Percentiles rank a stretch among this genome's conserved stretches.
Conservation (phyloP, 30 jellyfish, hydroid and myxozoan species). For the Pelagia noctiluca region DNA sequence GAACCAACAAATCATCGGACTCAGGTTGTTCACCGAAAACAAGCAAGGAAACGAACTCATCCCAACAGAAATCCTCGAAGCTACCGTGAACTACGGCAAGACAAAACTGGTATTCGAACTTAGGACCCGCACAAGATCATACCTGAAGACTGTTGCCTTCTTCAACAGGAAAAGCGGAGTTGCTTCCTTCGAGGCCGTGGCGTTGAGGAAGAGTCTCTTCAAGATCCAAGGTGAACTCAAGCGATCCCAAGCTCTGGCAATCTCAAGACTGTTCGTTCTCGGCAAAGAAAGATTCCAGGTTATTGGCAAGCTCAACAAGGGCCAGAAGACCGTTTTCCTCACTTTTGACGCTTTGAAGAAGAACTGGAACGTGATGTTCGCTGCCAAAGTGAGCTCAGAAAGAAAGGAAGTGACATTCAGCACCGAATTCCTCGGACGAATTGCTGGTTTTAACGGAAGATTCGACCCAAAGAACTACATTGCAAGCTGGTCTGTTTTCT, state of each 20-base stretch:
- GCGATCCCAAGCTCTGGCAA: slow-evolving; percentile 33
- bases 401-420: slow-evolving; percentile 70
- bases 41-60: slow-evolving; percentile 29
- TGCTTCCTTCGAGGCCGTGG: slow-evolving; percentile 47
- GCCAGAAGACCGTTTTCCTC: slow-evolving; percentile 53
- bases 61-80: slow-evolving; percentile 58
- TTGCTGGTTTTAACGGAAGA: slow-evolving; percentile 80
- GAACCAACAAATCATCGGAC: slow-evolving; percentile 45
- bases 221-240: slow-evolving; percentile 58
- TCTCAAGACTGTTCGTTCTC: slow-evolving; percentile 45
- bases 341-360: slow-evolving; percentile 71
- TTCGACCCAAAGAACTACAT: slow-evolving; percentile 70
- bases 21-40: slow-evolving; percentile 37
- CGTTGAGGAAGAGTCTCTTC: slow-evolving; percentile 48
- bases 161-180: slow-evolving; percentile 37
- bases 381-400: slow-evolving; percentile 77
- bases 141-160: slow-evolving; percentile 46
- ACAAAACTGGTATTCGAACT: slow-evolving; percentile 42
- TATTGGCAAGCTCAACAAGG: slow-evolving; percentile 74
- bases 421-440: slow-evolving; percentile 65
- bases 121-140: slow-evolving; percentile 21
- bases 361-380: slow-evolving; percentile 71
- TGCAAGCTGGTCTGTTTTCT: slow-evolving; percentile 70
- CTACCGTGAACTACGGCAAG: slow-evolving; percentile 43
- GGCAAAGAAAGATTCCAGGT: slow-evolving; percentile 77